Percentiles rank a stretch among this genome's conserved stretches.
These are phyloP conservation scores for Spialia ferax DNA, from an alignment of 2,888 invertebrate species.

Conservation along the genomic window DNA sequence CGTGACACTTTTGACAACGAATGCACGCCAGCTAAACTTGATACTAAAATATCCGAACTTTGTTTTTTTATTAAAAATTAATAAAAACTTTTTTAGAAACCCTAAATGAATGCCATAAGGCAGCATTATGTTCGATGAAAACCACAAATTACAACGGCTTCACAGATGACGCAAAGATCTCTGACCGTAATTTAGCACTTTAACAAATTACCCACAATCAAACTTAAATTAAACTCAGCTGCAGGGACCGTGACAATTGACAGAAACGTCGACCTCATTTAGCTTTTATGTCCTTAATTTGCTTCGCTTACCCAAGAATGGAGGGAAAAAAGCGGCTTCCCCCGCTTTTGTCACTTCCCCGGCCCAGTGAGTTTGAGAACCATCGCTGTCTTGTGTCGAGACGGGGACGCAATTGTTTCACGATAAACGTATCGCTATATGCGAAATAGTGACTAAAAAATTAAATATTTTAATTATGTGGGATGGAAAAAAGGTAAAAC, in stretches of 20 bases:
- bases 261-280: conserved; percentile 73
- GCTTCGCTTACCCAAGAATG: conserved; percentile 65
- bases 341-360: conserved; percentile 64
- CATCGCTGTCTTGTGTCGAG: conserved; percentile 52
- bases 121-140: background rate
- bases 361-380: conserved; percentile 61
- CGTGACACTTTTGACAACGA: no score
- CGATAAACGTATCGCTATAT: background rate
- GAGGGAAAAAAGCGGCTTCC: conserved; percentile 61
- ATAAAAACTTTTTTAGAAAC: no score
- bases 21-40: no score
- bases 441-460: no score
- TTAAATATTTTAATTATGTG: no score
- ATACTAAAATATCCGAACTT: no score
- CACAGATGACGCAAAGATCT: conserved; percentile 25
- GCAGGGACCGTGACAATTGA: conserved; percentile 60
- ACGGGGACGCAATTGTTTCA: conserved; percentile 15
- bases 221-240: conserved; percentile 47
- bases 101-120: background rate
- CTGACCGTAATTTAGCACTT: conserved; percentile 31
- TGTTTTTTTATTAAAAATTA: no score
- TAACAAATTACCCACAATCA: conserved; percentile 45
- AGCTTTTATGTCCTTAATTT: conserved; percentile 78
- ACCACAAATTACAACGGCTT: background rate
- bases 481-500: no score